Conservation (phyloP, 2,888 invertebrate genomes). For the Diaperis boleti region DNA sequence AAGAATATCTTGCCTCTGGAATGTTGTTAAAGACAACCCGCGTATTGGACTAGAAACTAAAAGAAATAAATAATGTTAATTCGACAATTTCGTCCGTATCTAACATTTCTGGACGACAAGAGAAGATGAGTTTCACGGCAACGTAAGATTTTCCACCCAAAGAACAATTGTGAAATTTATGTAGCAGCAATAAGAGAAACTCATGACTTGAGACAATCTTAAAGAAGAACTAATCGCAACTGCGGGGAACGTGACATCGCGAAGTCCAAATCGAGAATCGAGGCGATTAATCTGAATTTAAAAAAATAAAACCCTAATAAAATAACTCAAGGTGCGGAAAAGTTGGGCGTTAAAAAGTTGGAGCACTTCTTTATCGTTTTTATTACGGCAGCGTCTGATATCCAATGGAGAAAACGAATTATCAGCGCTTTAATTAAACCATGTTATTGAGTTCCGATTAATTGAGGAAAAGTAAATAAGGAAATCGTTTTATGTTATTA, state of each 20-base stretch:
- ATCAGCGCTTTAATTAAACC: slow-evolving; percentile 11
- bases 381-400: not conserved
- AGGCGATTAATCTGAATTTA: no score
- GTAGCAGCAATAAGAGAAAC: slow-evolving; percentile 21
- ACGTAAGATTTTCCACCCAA: slow-evolving; percentile 5
- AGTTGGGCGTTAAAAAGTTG: no score
- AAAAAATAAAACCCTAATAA: no score
- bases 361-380: no score
- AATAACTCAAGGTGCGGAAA: no score
- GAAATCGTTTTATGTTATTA: slow-evolving; percentile 8
- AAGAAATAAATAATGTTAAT: no score
- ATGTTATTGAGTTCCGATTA: slow-evolving; percentile 15
- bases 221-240: slow-evolving; percentile 4
- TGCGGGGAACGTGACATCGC: not conserved
- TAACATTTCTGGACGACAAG: slow-evolving; percentile 10
- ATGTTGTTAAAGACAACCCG: no score
- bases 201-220: slow-evolving; percentile 5
- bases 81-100: no score
- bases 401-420: slow-evolving; percentile 11
- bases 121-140: slow-evolving; percentile 20
- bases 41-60: no score
- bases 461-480: slow-evolving; percentile 19
- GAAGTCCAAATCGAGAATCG: no score
- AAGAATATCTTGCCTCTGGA: no score
- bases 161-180: slow-evolving; percentile 35